Evolutionary conservation across 2,113 vertebrate genomes (phyloP).

Genomic region (Coturnix japonica): DNA sequence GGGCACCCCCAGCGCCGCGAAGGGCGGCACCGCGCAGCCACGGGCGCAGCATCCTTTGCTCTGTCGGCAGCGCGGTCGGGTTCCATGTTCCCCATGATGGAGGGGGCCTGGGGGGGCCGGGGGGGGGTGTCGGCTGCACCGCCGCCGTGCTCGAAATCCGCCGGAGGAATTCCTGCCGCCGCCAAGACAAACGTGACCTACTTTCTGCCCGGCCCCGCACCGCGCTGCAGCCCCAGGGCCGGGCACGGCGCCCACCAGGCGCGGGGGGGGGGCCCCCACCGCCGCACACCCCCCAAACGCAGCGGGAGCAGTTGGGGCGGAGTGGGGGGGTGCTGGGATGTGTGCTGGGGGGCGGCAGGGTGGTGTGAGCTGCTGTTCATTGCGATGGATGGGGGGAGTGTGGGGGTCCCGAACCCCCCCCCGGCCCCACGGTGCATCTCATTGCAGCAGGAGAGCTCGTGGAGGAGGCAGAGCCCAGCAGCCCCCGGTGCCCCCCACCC

Average conservation of each 20-base stretch:
- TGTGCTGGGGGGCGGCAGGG: neutral
- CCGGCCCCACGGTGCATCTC: neutral
- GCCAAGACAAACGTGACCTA: constrained; percentile 85
- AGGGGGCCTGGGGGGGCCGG: neutral
- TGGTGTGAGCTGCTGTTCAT: too few species aligned
- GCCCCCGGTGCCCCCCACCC: neutral
- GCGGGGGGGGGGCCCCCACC: neutral
- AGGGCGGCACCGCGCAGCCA: neutral
- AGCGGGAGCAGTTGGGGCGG: too few species aligned
- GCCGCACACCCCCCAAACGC: neutral
- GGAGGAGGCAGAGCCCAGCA: neutral
- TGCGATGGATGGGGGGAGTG: too few species aligned
- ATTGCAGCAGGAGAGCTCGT: neutral
- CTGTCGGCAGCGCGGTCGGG: too few species aligned
- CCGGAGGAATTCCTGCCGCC: constrained; percentile 79
- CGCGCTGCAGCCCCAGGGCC: constrained; percentile 28
- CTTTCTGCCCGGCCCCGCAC: constrained; percentile 72
- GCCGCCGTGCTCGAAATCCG: constrained; percentile 77
- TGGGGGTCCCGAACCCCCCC: neutral
- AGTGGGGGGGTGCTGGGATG: neutral
- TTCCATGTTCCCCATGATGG: neutral
- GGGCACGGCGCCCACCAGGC: neutral
- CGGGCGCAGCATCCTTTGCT: neutral
- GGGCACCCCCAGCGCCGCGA: too few species aligned
- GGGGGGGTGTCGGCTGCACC: neutral